phyloP scores from a whole-genome alignment of 1,140 invertebrate genomes.

The Saccostrea echinata region DNA sequence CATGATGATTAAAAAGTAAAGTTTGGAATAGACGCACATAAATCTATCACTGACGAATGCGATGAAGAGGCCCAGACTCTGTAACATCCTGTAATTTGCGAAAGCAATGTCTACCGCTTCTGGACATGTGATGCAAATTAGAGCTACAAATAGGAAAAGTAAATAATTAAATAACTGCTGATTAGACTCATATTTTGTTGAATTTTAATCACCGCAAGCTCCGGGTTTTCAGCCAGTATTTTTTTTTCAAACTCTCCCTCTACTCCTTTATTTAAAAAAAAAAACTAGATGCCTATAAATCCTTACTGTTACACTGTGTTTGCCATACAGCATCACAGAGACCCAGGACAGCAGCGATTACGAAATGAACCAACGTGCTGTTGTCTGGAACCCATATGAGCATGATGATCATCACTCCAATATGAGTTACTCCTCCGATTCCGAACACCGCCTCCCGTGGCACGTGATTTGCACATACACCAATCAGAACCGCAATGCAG shows the following conservation, averaged over 20 bases:
- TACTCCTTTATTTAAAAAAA: neutral
- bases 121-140: constrained; percentile 92
- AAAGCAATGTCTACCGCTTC: constrained; percentile 97
- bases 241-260: neutral
- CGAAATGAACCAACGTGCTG: constrained; percentile 90
- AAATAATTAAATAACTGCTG: no score
- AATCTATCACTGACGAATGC: constrained; percentile 89
- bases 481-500: constrained; percentile 73
- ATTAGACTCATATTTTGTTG: no score
- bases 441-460: constrained; percentile 79
- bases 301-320: constrained; percentile 96
- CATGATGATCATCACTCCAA: constrained; percentile 77
- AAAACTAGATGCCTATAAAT: neutral
- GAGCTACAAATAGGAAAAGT: constrained; percentile 81
- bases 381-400: constrained; percentile 90
- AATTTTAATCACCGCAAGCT: no score
- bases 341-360: constrained; percentile 96
- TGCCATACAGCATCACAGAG: constrained; percentile 99
- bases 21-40: constrained; percentile 92
- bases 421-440: constrained; percentile 75
- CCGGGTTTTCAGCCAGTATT: neutral
- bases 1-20: constrained; percentile 92
- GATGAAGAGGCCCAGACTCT: constrained; percentile 94
- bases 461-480: constrained; percentile 71
- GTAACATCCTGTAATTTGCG: constrained; percentile 97